Conservation (phyloP, 2,797 vertebrate genomes). For the Hemibagrus guttatus region DNA sequence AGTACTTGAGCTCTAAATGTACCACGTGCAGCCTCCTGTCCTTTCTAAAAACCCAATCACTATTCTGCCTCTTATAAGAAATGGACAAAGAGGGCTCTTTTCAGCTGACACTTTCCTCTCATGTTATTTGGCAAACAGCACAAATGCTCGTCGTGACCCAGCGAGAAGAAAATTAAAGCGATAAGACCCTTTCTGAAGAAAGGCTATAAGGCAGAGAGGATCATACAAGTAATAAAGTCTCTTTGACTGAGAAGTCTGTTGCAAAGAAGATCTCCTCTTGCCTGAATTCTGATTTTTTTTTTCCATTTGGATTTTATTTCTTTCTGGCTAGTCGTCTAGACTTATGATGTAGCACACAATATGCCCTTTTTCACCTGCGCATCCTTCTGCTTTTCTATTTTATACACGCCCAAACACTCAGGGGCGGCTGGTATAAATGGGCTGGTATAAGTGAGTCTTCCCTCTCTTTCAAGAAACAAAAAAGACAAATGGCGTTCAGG, state of each 20-base stretch:
- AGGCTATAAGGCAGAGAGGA: slow-evolving; percentile 35
- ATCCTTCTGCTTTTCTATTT: slow-evolving; percentile 8
- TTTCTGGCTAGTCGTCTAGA: slow-evolving; percentile 10
- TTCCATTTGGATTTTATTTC: slow-evolving; percentile 16
- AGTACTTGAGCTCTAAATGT: slow-evolving; percentile 50
- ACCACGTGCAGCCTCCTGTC: slow-evolving; percentile 46
- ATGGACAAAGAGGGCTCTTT: slow-evolving; percentile 53
- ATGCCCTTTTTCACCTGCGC: slow-evolving; percentile 23
- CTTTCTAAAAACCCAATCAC: slow-evolving; percentile 64
- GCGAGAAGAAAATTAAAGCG: slow-evolving; percentile 53
- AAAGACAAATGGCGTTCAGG: background rate
- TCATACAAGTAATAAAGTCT: slow-evolving; percentile 54
- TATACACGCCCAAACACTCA: background rate
- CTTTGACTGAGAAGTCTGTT: slow-evolving; percentile 32
- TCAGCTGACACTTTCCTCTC: slow-evolving; percentile 13
- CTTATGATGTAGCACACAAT: background rate
- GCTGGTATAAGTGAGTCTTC: too few species aligned
- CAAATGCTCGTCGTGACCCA: slow-evolving; percentile 47
- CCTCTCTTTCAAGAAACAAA: background rate
- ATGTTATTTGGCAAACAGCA: slow-evolving; percentile 62
- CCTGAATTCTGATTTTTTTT: slow-evolving; percentile 41
- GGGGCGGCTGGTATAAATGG: background rate
- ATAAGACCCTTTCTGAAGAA: slow-evolving; percentile 39
- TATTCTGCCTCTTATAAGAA: slow-evolving; percentile 66
- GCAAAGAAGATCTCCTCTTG: slow-evolving; percentile 29